Evolutionary conservation across 2,888 invertebrate genomes (phyloP).

Genomic region (Kuschelorhynchus macadamiae): DNA sequence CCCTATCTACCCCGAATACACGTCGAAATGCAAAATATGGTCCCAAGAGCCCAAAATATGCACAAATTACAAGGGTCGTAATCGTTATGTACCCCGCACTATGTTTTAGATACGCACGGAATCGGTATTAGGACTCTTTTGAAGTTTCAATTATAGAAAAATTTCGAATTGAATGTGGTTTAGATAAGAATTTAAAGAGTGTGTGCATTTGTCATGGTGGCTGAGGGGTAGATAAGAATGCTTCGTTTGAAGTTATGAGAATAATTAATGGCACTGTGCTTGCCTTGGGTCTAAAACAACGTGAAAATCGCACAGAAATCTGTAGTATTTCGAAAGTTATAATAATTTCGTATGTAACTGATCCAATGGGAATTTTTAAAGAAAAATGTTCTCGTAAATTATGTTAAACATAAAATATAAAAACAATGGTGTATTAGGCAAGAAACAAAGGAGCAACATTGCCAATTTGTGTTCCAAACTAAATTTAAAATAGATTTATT

Average conservation of each 20-base stretch:
- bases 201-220: conserved; percentile 29
- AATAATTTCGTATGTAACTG: too few species aligned
- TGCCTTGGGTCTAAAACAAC: too few species aligned
- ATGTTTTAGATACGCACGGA: conserved; percentile 33
- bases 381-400: too few species aligned
- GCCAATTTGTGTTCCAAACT: too few species aligned
- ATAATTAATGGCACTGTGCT: too few species aligned
- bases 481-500: too few species aligned
- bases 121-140: conserved; percentile 36
- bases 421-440: too few species aligned
- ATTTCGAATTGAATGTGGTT: conserved; percentile 27
- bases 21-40: conserved; percentile 43
- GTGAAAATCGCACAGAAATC: too few species aligned
- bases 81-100: conserved; percentile 38
- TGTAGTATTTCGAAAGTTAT: too few species aligned
- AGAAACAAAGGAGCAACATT: too few species aligned
- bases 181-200: conserved; percentile 33
- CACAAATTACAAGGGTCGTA: conserved; percentile 36
- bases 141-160: conserved; percentile 42
- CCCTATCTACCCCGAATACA: conserved; percentile 28
- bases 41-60: conserved; percentile 38
- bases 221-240: conserved; percentile 9
- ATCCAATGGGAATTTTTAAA: too few species aligned
- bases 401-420: too few species aligned
- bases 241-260: neutral